phyloP scores from a whole-genome alignment of 2,797 vertebrate species.

The Myotis findleyi region DNA sequence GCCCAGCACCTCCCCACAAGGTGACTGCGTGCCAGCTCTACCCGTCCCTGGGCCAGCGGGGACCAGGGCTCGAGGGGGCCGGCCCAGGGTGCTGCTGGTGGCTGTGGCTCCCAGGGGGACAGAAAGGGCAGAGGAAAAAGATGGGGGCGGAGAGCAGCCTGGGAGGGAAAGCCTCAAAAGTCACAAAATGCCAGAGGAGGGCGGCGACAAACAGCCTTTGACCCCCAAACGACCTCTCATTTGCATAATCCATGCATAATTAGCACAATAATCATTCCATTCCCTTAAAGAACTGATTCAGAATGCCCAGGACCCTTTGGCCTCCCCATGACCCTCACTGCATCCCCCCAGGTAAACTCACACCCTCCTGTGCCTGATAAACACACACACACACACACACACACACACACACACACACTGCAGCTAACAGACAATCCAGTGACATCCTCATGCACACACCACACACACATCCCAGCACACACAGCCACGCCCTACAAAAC shows the following conservation, averaged over 20 bases:
- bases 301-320: background rate
- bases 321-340: background rate
- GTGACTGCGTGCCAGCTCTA: background rate
- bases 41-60: background rate
- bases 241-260: conserved; percentile 68
- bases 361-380: background rate
- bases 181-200: background rate
- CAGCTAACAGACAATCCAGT: background rate
- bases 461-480: background rate
- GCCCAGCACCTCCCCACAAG: background rate
- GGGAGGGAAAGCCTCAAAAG: background rate
- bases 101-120: background rate
- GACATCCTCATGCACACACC: background rate
- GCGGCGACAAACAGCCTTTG: background rate
- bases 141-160: background rate
- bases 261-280: conserved; percentile 1
- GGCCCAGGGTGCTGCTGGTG: background rate
- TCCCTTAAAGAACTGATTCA: conserved; percentile 40
- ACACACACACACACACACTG: background rate
- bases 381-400: background rate
- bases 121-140: background rate
- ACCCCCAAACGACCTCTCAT: conserved; percentile 3
- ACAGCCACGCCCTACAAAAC: background rate
- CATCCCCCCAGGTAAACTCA: background rate
- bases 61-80: background rate